Evolutionary conservation across 2,888 invertebrate species (phyloP).

Genomic region (Drepana falcataria): DNA sequence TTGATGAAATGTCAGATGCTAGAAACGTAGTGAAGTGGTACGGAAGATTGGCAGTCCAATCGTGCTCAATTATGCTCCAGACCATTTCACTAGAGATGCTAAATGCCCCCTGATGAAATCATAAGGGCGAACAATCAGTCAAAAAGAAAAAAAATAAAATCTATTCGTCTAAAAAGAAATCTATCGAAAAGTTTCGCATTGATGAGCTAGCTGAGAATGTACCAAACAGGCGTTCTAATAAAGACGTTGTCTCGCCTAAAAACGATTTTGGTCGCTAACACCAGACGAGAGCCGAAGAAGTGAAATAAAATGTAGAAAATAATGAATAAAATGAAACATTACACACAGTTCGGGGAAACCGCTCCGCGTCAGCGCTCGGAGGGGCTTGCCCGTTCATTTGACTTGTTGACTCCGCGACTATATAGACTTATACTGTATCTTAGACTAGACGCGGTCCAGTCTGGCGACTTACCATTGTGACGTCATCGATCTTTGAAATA

Average conservation of each 20-base stretch:
- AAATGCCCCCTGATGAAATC: constrained; percentile 45
- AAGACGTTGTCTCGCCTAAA: constrained; percentile 48
- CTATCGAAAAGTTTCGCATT: constrained; percentile 16
- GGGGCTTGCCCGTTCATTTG: constrained; percentile 76
- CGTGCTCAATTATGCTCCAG: constrained; percentile 7
- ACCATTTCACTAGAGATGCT: constrained; percentile 48
- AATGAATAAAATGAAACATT: constrained; percentile 48
- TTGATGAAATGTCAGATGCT: constrained; percentile 60
- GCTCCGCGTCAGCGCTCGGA: constrained; percentile 51
- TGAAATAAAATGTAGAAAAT: constrained; percentile 45
- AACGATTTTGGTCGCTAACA: constrained; percentile 78
- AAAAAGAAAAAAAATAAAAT: constrained; percentile 33
- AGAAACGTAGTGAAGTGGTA: constrained; percentile 43
- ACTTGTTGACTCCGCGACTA: constrained; percentile 60
- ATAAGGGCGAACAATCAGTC: constrained; percentile 53
- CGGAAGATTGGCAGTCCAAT: constrained; percentile 8
- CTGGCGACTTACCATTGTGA: constrained; percentile 96
- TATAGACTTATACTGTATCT: constrained; percentile 49
- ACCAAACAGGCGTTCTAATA: constrained; percentile 20
- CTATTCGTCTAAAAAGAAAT: constrained; percentile 22
- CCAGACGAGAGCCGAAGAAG: constrained; percentile 52
- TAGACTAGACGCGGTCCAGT: constrained; percentile 62
- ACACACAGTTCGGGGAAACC: constrained; percentile 60
- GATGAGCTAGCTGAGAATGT: constrained; percentile 27
- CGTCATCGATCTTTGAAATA: constrained; percentile 99